phyloP scores from a whole-genome alignment of 2,888 invertebrate species.

The Hirudinaria manillensis region DNA sequence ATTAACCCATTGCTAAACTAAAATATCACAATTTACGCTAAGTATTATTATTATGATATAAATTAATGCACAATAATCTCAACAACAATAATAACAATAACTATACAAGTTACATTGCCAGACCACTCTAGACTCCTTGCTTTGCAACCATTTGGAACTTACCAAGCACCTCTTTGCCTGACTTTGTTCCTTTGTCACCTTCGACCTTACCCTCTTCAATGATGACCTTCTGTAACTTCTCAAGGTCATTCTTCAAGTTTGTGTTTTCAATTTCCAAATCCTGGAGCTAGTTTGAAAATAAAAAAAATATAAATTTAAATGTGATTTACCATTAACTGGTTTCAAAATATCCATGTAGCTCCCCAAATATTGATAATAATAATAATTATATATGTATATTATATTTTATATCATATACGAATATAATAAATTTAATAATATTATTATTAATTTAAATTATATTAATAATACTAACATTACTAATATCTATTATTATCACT shows the following conservation, averaged over 20 bases:
- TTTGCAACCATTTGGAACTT: not conserved
- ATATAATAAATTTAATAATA: too few relatives aligned
- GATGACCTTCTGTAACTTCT: conserved; percentile 57
- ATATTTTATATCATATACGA: too few relatives aligned
- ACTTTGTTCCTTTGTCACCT: conserved; percentile 45
- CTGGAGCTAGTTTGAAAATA: conserved; percentile 44
- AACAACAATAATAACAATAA: too few relatives aligned
- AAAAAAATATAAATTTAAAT: conserved; percentile 5
- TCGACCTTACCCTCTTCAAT: conserved; percentile 45
- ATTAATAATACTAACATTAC: too few relatives aligned
- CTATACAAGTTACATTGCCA: too few relatives aligned
- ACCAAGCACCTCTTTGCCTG: conserved; percentile 40
- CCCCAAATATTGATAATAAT: too few relatives aligned
- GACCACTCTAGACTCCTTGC: not conserved
- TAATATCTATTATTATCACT: too few relatives aligned
- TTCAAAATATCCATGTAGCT: not conserved
- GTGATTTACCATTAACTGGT: not conserved
- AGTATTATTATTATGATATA: too few relatives aligned
- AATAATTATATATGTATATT: too few relatives aligned
- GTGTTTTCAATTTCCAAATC: conserved; percentile 62
- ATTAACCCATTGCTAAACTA: not conserved
- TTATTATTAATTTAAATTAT: too few relatives aligned
- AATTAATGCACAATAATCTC: too few relatives aligned
- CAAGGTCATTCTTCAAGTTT: conserved; percentile 73
- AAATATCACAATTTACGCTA: not conserved